Conservation (phyloP, 2,888 invertebrate genomes). For the Laothoe populi region DNA sequence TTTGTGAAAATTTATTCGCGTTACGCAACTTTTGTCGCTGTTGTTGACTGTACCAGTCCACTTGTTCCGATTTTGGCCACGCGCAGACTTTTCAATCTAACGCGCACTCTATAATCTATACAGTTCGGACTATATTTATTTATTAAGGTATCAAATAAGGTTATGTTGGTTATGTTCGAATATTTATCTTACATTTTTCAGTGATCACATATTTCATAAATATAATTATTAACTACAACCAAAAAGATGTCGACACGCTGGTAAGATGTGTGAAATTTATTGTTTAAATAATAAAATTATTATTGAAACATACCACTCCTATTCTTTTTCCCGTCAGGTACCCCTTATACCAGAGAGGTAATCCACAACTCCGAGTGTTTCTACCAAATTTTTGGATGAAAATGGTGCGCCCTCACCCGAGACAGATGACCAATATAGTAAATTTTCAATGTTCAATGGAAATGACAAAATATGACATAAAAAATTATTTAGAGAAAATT, state of each 20-base stretch:
- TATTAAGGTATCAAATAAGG: no score
- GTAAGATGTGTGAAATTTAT: slow-evolving; percentile 45
- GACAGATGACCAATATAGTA: slow-evolving; percentile 91
- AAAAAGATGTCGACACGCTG: slow-evolving; percentile 73
- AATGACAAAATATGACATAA: slow-evolving; percentile 96
- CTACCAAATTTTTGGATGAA: slow-evolving; percentile 99
- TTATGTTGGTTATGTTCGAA: no score
- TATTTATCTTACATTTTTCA: no score
- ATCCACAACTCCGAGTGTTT: slow-evolving; percentile 96
- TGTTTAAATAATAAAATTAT: background rate
- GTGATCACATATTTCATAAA: no score
- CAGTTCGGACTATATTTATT: no score
- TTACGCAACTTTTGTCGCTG: no score
- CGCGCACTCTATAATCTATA: no score
- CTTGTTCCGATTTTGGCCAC: no score
- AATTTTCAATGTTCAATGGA: slow-evolving; percentile 96
- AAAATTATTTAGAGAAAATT: slow-evolving; percentile 97
- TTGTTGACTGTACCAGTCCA: no score
- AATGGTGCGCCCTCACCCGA: slow-evolving; percentile 88
- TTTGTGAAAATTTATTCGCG: no score
- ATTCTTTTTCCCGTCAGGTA: slow-evolving; percentile 86
- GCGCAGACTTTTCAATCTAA: no score
- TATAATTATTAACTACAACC: background rate
- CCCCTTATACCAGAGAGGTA: slow-evolving; percentile 95
- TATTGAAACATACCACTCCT: background rate